phyloP scores from a whole-genome alignment of 2,888 invertebrate genomes.

The Bellardia pandia region DNA sequence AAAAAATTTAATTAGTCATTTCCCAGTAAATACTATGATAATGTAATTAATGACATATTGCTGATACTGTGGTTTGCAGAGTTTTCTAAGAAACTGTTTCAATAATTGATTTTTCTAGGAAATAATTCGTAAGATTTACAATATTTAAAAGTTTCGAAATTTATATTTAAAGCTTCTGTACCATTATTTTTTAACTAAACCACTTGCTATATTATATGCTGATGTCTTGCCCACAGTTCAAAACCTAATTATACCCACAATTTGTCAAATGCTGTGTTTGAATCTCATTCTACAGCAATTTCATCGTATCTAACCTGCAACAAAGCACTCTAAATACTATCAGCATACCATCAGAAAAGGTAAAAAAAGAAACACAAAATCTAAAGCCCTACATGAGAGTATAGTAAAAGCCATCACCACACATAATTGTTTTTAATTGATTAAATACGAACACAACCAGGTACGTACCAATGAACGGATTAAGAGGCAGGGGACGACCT shows the following conservation, averaged over 20 bases:
- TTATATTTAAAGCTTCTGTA: too few relatives aligned
- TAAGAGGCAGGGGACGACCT: conserved; percentile 5
- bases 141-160: not conserved
- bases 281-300: not conserved
- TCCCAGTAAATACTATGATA: not conserved
- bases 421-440: conserved; percentile 82
- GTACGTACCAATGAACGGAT: conserved; percentile 5
- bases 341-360: not conserved
- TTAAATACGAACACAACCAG: conserved; percentile 75
- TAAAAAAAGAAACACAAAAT: conserved; percentile 11
- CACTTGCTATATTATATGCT: not conserved
- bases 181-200: not conserved
- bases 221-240: not conserved
- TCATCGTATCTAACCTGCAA: not conserved
- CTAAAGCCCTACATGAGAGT: conserved; percentile 1
- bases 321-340: conserved; percentile 15
- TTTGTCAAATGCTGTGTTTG: conserved; percentile 29
- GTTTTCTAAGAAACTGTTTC: too few relatives aligned
- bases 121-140: too few relatives aligned
- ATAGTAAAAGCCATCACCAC: conserved; percentile 43
- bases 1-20: conserved; percentile 23
- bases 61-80: not conserved
- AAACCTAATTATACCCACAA: conserved; percentile 48
- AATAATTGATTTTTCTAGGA: too few relatives aligned
- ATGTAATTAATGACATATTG: not conserved